Conservation (phyloP, 2,113 vertebrate species). For the Coptodon bakossiorum region DNA sequence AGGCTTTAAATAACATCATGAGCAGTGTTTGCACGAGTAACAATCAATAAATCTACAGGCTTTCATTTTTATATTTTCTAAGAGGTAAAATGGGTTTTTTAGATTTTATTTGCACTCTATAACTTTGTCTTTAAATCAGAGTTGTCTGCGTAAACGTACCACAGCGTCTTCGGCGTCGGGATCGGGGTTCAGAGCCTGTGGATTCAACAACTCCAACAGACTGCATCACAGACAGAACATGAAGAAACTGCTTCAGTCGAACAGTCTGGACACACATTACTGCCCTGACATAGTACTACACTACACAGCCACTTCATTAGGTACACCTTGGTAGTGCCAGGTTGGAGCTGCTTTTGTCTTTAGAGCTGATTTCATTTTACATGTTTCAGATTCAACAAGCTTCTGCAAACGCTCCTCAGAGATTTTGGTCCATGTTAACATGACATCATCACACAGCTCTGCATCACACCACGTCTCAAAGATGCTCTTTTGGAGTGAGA, state of each 20-base stretch:
- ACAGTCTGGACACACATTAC: background rate
- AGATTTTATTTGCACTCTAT: accelerated
- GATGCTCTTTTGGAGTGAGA: background rate
- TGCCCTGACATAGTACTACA: background rate
- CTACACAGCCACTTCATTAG: background rate
- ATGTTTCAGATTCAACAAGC: background rate
- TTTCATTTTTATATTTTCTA: background rate
- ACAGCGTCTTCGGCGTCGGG: background rate
- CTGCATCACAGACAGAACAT: conserved; percentile 16
- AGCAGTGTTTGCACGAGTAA: background rate
- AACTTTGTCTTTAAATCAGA: background rate
- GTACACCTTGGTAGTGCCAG: background rate
- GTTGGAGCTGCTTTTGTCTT: accelerated
- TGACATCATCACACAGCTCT: background rate
- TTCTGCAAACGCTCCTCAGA: background rate
- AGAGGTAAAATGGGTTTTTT: background rate
- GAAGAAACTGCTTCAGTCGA: background rate
- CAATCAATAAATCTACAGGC: background rate
- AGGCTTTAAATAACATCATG: background rate
- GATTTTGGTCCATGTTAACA: background rate
- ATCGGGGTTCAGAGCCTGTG: conserved; percentile 41
- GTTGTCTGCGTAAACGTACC: conserved; percentile 1
- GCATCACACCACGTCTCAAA: background rate
- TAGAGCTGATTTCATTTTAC: accelerated
- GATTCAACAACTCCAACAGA: conserved; percentile 68